Conservation (phyloP, 2,888 invertebrate genomes). For the Himalopsyche anomala region DNA sequence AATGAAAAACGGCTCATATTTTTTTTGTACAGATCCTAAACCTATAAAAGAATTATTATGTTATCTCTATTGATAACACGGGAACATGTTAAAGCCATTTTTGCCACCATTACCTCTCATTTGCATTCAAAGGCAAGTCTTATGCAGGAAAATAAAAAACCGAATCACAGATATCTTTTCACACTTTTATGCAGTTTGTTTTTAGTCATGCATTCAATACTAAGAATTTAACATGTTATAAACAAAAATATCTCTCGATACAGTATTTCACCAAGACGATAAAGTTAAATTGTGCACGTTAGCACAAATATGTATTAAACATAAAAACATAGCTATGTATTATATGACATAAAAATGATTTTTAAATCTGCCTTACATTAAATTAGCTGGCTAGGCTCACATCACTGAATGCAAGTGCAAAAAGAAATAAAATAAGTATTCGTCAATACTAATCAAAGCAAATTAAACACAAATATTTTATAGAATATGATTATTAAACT, state of each 20-base stretch:
- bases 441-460: conserved; percentile 25
- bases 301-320: conserved; percentile 1
- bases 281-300: not conserved
- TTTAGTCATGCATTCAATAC: not conserved
- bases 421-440: not conserved
- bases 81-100: conserved; percentile 8
- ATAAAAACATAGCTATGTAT: conserved; percentile 12
- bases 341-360: not conserved
- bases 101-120: not conserved
- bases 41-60: not conserved
- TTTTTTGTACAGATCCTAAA: conserved; percentile 26
- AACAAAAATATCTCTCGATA: conserved; percentile 1
- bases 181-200: not conserved
- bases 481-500: conserved; percentile 26
- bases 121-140: conserved; percentile 26
- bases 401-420: conserved; percentile 28
- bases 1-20: conserved; percentile 8
- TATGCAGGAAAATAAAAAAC: conserved; percentile 30
- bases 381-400: not conserved
- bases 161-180: conserved; percentile 26
- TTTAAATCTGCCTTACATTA: conserved; percentile 1
- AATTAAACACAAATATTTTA: conserved; percentile 20
- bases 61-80: not conserved
- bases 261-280: not conserved
- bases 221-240: conserved; percentile 3